A percentile compares a stretch with the other conserved stretches of the same genome.
phyloP scores from a whole-genome alignment of 1,140 invertebrate species.

The Zaprionus gabonicus region DNA sequence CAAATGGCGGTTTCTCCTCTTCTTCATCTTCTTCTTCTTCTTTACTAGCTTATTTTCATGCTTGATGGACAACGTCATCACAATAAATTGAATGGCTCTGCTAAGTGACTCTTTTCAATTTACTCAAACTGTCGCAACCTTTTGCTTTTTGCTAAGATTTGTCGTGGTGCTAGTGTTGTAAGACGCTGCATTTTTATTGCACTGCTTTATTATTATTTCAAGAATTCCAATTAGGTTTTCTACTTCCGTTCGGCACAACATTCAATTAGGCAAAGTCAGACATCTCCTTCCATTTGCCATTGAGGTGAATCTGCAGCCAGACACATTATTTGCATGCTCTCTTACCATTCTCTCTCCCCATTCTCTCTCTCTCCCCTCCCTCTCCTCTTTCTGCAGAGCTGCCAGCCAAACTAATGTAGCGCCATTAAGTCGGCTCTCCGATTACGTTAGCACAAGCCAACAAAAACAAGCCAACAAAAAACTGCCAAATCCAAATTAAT shows the following conservation, averaged over 20 bases:
- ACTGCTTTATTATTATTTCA: neutral
- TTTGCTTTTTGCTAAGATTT: neutral
- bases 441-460: constrained; percentile 43
- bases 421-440: constrained; percentile 70
- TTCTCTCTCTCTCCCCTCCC: too few species aligned
- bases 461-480: constrained; percentile 33
- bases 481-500: constrained; percentile 72
- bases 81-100: neutral
- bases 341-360: neutral
- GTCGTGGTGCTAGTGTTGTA: neutral
- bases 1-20: neutral
- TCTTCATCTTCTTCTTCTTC: neutral
- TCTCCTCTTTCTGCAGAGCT: neutral
- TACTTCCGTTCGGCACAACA: too few species aligned
- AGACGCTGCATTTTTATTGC: neutral
- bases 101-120: neutral
- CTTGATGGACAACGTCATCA: neutral
- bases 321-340: neutral
- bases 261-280: neutral
- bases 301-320: too few species aligned
- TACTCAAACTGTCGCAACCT: neutral
- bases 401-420: constrained; percentile 58
- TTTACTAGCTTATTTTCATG: neutral
- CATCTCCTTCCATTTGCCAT: neutral
- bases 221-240: neutral